Base-by-base conservation (phyloP, 2,113 vertebrate species). In the Amazona vittata region DNA sequence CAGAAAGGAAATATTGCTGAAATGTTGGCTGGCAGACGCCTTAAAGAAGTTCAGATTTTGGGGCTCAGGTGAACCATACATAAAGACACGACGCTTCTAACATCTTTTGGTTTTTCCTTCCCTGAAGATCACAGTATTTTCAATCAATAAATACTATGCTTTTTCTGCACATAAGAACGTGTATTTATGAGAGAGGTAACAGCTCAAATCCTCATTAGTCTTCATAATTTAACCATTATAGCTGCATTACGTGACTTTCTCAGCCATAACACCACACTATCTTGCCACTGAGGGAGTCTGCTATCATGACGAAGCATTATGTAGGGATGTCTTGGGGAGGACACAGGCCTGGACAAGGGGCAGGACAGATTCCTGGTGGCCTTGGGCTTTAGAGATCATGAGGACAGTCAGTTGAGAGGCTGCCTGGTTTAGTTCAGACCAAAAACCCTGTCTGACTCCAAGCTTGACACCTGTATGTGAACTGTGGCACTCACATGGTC, bases 1-100 rank as follows among this genome's bases (percentile, higher is more conserved):
- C 57, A 82, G 49, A 93, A 89, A 83, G 62, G n/a, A 96, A 92
- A 90, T 79, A 96, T 67, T 89, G 76, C 80, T 79, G 73, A 94
- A 95, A 96, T 71, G 39, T 79, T 97, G 95, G 92, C 90, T 62
- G 31, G 35, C 57, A 94, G 96, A 83, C 92, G 93, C 68, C 16
- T 91, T 87, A 65, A 57, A 78, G 95, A 89, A 62, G 47, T 35
- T 41, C 15, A 77, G 44, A 3, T 35, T 67, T 53, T 70, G 41
- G 83, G 76, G 84, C 53, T 84, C 49, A 75, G 33, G 39, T 88
- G 59, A 78, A 83, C 60, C 60, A 52, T 89, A 81, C 78, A 83
- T 86, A 65, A 83, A 64, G 14, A 57, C 70, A 76, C 0, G 0
- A 49, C 37, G 77, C 22, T 90, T 87, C 55, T 79, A 79, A 89